Base-by-base conservation (phyloP, 2,113 vertebrate genomes). In the Melanerpes formicivorus region DNA sequence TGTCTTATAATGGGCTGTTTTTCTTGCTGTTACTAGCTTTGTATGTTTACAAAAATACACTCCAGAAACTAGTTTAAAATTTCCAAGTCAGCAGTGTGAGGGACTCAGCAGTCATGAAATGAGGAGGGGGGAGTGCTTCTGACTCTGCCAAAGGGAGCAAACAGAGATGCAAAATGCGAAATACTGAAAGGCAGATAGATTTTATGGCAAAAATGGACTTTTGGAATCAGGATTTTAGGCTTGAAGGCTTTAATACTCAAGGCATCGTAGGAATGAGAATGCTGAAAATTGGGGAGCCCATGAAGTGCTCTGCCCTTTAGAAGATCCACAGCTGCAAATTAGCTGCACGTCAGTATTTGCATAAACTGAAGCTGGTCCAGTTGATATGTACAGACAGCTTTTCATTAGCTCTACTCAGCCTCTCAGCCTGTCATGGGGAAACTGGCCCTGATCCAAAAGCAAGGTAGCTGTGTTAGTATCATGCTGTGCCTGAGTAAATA, bases 401-500 rank as follows among this genome's bases (percentile, higher is more conserved):
- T 87, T 85, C 60, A 44, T 85, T 67, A 85, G 27, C 76, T 88
- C 25, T 2, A 3, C 56, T 77, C 22, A 11, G 14, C 44, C 34
- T 88, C 50, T 79, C n/a, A 46, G 67, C 19, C 56, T 70, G 60
- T 30, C 30, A 8, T 44, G 79, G 40, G 19, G 32, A 56, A 75
- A 27, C n/a, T 92, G 91, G 82, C 75, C 21, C 8, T 26, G 40
- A 30, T 74, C 64, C 90, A 74, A 52, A 76, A 80, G 56, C 67
- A 64, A 64, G 82, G 81, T 79, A 82, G 59, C 67, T 73, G 50
- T 34, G 55, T 34, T 80, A 80, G 54, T 54, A 19, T 66, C 52
- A 3, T 32, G 72, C 87, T 93, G 75, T 46, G 67, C 72, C 58
- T 80, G 64, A 80, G 82, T 46, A 87, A 95, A 32, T 90, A 83